A percentile compares a stretch with the other conserved stretches of the same genome.
Conservation (phyloP, 2,797 vertebrate species). For the Platyrinchus mystaceus region DNA sequence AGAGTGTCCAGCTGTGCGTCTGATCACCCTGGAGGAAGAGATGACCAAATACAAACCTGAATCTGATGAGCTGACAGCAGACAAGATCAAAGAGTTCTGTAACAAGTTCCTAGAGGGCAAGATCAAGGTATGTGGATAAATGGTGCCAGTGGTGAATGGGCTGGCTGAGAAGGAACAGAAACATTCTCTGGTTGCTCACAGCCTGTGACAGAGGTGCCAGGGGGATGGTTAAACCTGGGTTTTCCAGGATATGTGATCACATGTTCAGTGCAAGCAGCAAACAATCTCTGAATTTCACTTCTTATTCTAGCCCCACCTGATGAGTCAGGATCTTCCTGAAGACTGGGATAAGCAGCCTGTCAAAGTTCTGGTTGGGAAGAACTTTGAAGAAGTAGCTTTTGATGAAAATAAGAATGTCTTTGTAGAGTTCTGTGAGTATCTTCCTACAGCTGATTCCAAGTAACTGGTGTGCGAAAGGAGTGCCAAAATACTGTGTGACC, state of each 20-base stretch:
- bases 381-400: slow-evolving; percentile 95
- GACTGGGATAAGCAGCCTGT: slow-evolving; percentile 96
- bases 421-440: slow-evolving; percentile 93
- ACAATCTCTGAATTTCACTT: background rate
- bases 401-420: slow-evolving; percentile 91
- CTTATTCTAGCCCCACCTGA: slow-evolving; percentile 88
- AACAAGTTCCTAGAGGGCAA: slow-evolving; percentile 89
- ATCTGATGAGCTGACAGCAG: slow-evolving; percentile 83
- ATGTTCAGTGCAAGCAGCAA: background rate
- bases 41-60: slow-evolving; percentile 98
- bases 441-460: background rate
- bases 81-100: slow-evolving; percentile 89
- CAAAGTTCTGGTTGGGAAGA: slow-evolving; percentile 91
- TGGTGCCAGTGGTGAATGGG: background rate
- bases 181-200: background rate
- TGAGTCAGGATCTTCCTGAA: slow-evolving; percentile 95
- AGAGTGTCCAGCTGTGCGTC: slow-evolving; percentile 93
- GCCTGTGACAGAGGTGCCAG: background rate
- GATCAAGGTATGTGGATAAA: slow-evolving; percentile 83
- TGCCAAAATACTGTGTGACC: background rate
- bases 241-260: background rate
- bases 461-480: background rate
- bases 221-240: background rate
- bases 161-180: background rate
- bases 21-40: slow-evolving; percentile 97